Conservation (phyloP, 2,113 vertebrate species). For the Tachuris rubrigastra region DNA sequence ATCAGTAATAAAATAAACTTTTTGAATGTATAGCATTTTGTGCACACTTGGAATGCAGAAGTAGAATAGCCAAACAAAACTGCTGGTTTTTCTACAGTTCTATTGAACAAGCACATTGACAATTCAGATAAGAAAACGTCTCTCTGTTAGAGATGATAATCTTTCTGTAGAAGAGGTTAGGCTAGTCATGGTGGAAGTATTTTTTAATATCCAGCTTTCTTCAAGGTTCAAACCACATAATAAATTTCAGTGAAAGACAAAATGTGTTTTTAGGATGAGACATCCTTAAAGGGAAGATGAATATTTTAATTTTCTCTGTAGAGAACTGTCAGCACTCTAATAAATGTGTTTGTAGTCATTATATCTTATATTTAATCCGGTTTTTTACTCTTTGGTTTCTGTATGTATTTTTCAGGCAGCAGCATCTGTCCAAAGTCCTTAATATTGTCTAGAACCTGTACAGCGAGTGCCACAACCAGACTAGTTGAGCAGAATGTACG, state of each 20-base stretch:
- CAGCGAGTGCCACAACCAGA: constrained; percentile 33
- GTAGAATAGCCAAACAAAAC: not conserved
- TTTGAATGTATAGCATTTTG: not conserved
- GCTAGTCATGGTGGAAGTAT: not conserved
- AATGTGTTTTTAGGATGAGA: not conserved
- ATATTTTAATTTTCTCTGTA: not conserved
- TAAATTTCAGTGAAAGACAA: not conserved
- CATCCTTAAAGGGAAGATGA: not conserved
- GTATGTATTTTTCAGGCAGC: constrained; percentile 59
- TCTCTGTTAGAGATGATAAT: not conserved
- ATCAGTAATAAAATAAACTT: not conserved
- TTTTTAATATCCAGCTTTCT: not conserved
- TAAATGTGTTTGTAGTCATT: not conserved
- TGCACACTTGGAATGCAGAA: not conserved
- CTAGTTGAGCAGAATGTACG: constrained; percentile 50
- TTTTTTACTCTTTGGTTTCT: not conserved
- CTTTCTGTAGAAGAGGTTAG: not conserved
- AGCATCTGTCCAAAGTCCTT: constrained; percentile 71
- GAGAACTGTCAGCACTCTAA: not conserved
- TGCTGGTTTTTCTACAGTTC: not conserved
- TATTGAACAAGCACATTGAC: not conserved
- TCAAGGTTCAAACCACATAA: not conserved
- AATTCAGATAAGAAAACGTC: not conserved
- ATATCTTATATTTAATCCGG: not conserved
- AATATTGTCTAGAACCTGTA: constrained; percentile 9